These are phyloP conservation scores for Dolichomitus sp. DNA, from an alignment of 2,888 invertebrate species.

Conservation along the genomic window DNA sequence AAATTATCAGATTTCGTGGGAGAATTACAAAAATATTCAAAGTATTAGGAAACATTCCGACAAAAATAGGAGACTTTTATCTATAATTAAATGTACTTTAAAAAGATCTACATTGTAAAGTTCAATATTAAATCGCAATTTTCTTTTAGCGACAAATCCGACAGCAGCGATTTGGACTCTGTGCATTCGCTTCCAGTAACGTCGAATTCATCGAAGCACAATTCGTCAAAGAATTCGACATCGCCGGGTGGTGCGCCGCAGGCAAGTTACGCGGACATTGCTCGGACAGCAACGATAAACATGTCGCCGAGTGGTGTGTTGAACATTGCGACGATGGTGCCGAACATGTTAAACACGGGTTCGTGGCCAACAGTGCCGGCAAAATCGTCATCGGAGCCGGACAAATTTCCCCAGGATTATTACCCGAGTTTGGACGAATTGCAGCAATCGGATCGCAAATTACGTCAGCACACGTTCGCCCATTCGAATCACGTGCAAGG, in stretches of 20 bases:
- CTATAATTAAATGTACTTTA: neutral
- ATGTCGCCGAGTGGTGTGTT: slow-evolving; percentile 79
- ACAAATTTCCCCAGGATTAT: slow-evolving; percentile 83
- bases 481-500: slow-evolving; percentile 78
- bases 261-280: slow-evolving; percentile 94
- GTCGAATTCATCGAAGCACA: slow-evolving; percentile 85
- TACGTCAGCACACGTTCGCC: slow-evolving; percentile 80
- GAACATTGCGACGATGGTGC: slow-evolving; percentile 79
- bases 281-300: slow-evolving; percentile 87
- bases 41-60: neutral
- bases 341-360: slow-evolving; percentile 77
- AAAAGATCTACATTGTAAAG: neutral
- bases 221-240: slow-evolving; percentile 80
- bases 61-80: neutral
- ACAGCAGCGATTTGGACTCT: slow-evolving; percentile 94
- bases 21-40: neutral
- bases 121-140: neutral
- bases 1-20: neutral
- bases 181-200: slow-evolving; percentile 93
- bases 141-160: slow-evolving; percentile 90
- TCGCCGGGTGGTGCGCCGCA: slow-evolving; percentile 86
- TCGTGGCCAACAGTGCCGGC: slow-evolving; percentile 81
- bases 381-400: slow-evolving; percentile 78
- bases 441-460: slow-evolving; percentile 80
- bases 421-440: slow-evolving; percentile 84